These are phyloP conservation scores for Empis livida DNA, from an alignment of 2,888 invertebrate genomes.

Conservation along the genomic window DNA sequence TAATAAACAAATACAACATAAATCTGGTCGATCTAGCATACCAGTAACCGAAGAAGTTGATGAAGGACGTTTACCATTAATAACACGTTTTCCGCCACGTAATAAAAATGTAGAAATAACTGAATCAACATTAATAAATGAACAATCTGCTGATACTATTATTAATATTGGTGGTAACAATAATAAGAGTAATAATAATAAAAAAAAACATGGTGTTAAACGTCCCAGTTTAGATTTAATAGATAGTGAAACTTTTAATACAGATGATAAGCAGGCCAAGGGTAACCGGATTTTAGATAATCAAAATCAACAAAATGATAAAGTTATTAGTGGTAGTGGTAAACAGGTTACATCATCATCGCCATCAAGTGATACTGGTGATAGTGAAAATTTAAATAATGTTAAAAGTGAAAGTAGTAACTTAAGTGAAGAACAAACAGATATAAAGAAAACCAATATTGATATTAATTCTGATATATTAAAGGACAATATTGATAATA, in stretches of 20 bases:
- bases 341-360: not conserved
- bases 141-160: conserved; percentile 42
- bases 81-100: conserved; percentile 73
- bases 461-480: conserved; percentile 10
- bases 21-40: conserved; percentile 10
- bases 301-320: conserved; percentile 9
- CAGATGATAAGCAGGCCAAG: conserved; percentile 37
- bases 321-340: not conserved
- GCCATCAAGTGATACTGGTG: not conserved
- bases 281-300: conserved; percentile 28
- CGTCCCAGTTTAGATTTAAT: conserved; percentile 69
- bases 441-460: conserved; percentile 15
- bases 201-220: conserved; percentile 29
- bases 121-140: conserved; percentile 23
- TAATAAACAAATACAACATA: not conserved
- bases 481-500: conserved; percentile 14
- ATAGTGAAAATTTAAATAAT: not conserved
- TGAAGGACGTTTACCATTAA: conserved; percentile 52
- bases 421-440: conserved; percentile 1
- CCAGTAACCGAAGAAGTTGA: conserved; percentile 23
- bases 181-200: not conserved
- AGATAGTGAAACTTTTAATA: conserved; percentile 71
- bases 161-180: conserved; percentile 36
- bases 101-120: conserved; percentile 30
- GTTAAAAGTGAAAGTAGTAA: conserved; percentile 5